Percentiles rank a stretch among this genome's conserved stretches.
These are phyloP conservation scores for Dreissena polymorpha DNA, from an alignment of 1,140 invertebrate species.

Conservation along the genomic window DNA sequence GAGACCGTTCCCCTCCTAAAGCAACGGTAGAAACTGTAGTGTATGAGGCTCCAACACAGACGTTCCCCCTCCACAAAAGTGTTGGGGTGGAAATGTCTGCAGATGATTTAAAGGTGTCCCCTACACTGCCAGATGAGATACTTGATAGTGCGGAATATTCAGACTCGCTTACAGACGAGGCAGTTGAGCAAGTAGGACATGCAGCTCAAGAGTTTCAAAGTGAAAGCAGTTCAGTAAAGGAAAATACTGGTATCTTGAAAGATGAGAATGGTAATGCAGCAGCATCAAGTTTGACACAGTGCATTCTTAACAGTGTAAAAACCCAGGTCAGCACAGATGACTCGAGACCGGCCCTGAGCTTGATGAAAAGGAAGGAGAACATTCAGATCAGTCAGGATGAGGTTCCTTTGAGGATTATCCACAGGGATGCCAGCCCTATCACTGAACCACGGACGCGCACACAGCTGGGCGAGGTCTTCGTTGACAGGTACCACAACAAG, in stretches of 20 bases:
- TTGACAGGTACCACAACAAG: slow-evolving; percentile 70
- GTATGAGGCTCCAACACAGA: too few species aligned
- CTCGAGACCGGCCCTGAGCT: neutral
- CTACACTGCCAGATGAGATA: slow-evolving; percentile 25
- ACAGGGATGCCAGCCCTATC: slow-evolving; percentile 54
- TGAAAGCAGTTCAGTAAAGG: neutral
- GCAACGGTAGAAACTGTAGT: too few species aligned
- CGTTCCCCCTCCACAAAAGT: too few species aligned
- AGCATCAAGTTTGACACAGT: neutral
- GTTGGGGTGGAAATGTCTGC: neutral
- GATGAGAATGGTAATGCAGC: neutral
- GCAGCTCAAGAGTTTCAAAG: neutral
- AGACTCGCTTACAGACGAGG: neutral
- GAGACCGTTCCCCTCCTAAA: too few species aligned
- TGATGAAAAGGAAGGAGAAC: slow-evolving; percentile 25
- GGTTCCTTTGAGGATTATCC: slow-evolving; percentile 56
- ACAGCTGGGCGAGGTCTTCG: slow-evolving; percentile 70
- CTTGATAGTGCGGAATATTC: slow-evolving; percentile 6
- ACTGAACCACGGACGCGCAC: slow-evolving; percentile 48
- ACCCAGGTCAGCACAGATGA: neutral
- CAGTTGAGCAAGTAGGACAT: neutral
- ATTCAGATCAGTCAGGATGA: slow-evolving; percentile 25
- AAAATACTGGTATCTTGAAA: too few species aligned
- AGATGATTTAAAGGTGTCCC: slow-evolving; percentile 15
- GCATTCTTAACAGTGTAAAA: too few species aligned